Base-by-base conservation (phyloP, 2,797 vertebrate species). In the Mustela erminea region DNA sequence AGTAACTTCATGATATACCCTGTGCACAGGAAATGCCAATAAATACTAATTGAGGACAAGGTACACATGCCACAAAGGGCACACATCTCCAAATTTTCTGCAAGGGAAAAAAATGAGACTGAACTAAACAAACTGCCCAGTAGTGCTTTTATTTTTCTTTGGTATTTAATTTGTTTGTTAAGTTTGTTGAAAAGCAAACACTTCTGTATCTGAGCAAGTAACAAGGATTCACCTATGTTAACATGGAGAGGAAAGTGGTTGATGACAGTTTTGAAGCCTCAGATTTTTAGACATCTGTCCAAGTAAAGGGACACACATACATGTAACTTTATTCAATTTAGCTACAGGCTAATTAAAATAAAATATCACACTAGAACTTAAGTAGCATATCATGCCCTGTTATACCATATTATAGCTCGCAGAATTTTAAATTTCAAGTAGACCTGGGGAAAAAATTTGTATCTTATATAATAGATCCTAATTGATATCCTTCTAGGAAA, bases 351-450 rank as follows among this genome's bases (percentile, higher is more conserved):
- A 83, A 66, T 83, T 89, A 83, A 94, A 84, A 90, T 91, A 38
- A 95, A 95, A 88, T 29, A 17, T 75, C 27, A 93, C n/a, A 87
- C 4, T 87, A 75, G 23, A 93, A 54, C 64, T 89, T 93, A 62
- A 62, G 13, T 90, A 60, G 14, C 18, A 80, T 5, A 62, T 10
- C 6, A 68, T 94, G 23, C 21, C 82, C 74, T 82, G 4, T 88
- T 82, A n/a, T 1, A 90, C 11, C 7, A 41, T 41, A 81, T 32
- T 81, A 20, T 90, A 68, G 27, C 87, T 35, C 43, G 1, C 9
- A 95, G 25, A 94, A 41, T 85, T 83, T 95, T 89, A 93, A 83
- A 92, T 84, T 77, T 72, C 62, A 80, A 17, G 2, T 77, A 89
- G 46, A 75, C 23, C 77, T 7, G 74, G 5, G 12, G 43, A 8